Base-by-base conservation (phyloP, 2,888 invertebrate species). In the Steromphala cineraria region DNA sequence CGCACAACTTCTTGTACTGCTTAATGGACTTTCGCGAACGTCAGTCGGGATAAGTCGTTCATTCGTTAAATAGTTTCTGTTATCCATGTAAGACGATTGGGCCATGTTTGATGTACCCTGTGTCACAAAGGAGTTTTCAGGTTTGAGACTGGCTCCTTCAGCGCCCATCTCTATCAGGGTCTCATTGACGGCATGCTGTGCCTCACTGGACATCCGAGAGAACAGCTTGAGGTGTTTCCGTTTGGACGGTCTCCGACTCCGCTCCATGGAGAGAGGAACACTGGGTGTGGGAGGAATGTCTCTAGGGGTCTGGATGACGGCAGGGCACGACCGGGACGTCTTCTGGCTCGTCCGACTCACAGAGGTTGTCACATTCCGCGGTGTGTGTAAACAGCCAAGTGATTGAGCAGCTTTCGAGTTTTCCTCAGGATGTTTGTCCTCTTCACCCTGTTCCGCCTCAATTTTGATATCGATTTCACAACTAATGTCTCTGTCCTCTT, bases 181-280 rank as follows among this genome's bases (percentile, higher is more conserved):
- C 81, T 91, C 89, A 0, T 87, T 86, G 21, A 90, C 85, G 52
- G 90, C 90, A 62, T 88, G 87, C 31, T 88, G 88, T 0, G 90
- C 90, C 78, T 91, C 90, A 21, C 83, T 76, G 7, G 90, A 91
- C 90, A 91, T 90, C 24, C 85, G 82, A 7, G 88, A 86, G 78
- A 89, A 88, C 82, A 89, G 75, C 24, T 74, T 80, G 21, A 78
- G 74, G 13, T 82, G 53, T 62, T 79, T 80, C 19, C 53, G 55
- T 31, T 7, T 55, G 17, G 36, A 28, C 2, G 76, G 76, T 53
- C 55, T 36, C 2, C 31, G 24, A 15, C 19, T 24, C 52, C 24
- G 55, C 21, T 53, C 24, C 53, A 19, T 17, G 7, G 36, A 28
- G 10, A 53, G 21, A 5, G 21, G 28, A 15, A 46, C n/a, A 24